Base-by-base conservation (phyloP, 2,797 vertebrate species). In the Acrossocheilus wenchowensis region DNA sequence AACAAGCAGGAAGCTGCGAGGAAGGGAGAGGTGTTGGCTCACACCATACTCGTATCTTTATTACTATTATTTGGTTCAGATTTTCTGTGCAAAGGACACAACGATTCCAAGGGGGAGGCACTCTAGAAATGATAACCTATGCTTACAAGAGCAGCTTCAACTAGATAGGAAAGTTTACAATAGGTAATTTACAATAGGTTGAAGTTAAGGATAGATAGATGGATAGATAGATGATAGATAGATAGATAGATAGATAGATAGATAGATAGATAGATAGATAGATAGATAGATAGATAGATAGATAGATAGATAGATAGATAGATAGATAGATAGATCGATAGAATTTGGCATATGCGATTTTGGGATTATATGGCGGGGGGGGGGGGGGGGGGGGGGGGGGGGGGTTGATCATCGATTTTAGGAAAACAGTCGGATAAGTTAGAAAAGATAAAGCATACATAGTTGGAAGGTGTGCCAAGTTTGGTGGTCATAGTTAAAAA, bases 21-120 rank as follows among this genome's bases (percentile, higher is more conserved):
- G n/a, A 43, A 64, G 11, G 48, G 54, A 41, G 48, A 82, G 36
- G 26, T 77, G 62, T 23, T 79, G n/a, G n/a, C 19, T 72, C 39
- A 66, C 12, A 48, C 1, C 21, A 9, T 21, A 19, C 2, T 34
- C 52, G 3, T 68, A 14, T 68, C 48, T 86, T 86, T 82, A 88
- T 74, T 45, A 19, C 68, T 39, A 17, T 82, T 8, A 64, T 81
- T 71, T 83, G 50, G 54, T 57, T 21, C 9, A 43, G 26, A 6
- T 23, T 39, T 23, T 45, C 30, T 41, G 74, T 80, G 62, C 36
- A 82, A 88, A 84, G 43, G 14, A 72, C 64, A 11, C 39, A 21
- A 30, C 3, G 5, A 39, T 57, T 78, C 34, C 21, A 52, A 50
- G 9, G 21, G 48, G 17, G 19, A 54, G 43, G 4, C 2, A 4